These are phyloP conservation scores for Thera obeliscata DNA, from an alignment of 2,888 invertebrate species.

Conservation along the genomic window DNA sequence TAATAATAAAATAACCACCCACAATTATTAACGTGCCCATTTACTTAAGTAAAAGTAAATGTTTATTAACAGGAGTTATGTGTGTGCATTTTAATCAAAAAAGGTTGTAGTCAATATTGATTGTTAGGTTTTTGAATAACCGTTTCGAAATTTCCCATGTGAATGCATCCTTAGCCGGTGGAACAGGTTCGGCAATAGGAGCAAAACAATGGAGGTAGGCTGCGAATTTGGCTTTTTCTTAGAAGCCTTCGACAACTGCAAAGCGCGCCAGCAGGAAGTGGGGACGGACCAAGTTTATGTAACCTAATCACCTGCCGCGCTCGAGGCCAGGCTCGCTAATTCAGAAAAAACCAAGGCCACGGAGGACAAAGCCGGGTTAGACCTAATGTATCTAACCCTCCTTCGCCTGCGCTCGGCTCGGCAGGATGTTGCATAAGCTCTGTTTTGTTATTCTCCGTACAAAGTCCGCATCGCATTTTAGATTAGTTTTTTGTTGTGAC, in stretches of 20 bases:
- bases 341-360: constrained; percentile 81
- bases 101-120: constrained; percentile 8
- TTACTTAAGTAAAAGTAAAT: constrained; percentile 23
- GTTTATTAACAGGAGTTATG: constrained; percentile 20
- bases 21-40: constrained; percentile 24
- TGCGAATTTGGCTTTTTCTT: constrained; percentile 78
- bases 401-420: constrained; percentile 55
- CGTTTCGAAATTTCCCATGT: constrained; percentile 42
- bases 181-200: constrained; percentile 68
- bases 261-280: constrained; percentile 81
- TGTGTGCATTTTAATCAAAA: neutral
- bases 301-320: constrained; percentile 82
- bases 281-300: constrained; percentile 82
- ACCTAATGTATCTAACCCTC: constrained; percentile 73
- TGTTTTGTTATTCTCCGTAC: constrained; percentile 77
- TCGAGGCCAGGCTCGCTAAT: constrained; percentile 71
- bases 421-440: constrained; percentile 84
- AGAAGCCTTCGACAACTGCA: constrained; percentile 80
- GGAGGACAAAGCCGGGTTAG: constrained; percentile 68
- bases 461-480: constrained; percentile 75
- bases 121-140: constrained; percentile 18
- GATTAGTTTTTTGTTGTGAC: constrained; percentile 76
- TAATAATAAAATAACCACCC: constrained; percentile 39
- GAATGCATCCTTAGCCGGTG: constrained; percentile 56
- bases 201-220: constrained; percentile 70